These are phyloP conservation scores for Dromiciops gliroides DNA, from an alignment of 2,113 vertebrate species.

Conservation along the genomic window DNA sequence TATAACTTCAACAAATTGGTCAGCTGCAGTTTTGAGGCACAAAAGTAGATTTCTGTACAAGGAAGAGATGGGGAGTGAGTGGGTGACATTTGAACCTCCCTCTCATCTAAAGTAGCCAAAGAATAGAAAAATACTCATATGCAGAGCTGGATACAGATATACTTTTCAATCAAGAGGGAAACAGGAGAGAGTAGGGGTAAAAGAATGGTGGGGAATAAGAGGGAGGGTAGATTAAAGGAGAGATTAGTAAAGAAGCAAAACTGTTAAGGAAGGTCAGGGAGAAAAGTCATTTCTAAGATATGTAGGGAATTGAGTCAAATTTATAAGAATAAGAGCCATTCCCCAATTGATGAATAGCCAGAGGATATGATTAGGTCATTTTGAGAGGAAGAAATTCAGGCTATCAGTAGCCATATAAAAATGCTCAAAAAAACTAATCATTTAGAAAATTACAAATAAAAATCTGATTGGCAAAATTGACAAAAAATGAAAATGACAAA, in stretches of 20 bases:
- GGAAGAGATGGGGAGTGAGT: too few relatives aligned
- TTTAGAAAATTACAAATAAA: neutral
- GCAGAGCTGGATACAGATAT: too few relatives aligned
- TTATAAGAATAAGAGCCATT: neutral
- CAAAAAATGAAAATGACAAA: neutral
- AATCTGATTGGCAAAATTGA: neutral
- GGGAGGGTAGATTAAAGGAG: neutral
- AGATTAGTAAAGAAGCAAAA: neutral
- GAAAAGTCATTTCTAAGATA: neutral
- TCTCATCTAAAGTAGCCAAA: too few relatives aligned
- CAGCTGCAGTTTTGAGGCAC: neutral
- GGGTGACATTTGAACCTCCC: too few relatives aligned
- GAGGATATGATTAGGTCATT: neutral
- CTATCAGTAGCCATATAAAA: neutral
- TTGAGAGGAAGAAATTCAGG: neutral
- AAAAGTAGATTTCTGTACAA: too few relatives aligned
- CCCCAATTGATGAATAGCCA: neutral
- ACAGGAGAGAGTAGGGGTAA: neutral
- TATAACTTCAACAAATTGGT: slow-evolving; percentile 60
- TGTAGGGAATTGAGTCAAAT: neutral
- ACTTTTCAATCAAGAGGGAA: too few relatives aligned
- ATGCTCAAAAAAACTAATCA: neutral
- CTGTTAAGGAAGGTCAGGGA: neutral
- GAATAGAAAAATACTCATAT: too few relatives aligned
- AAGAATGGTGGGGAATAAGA: neutral